Evolutionary conservation across 2,113 vertebrate genomes (phyloP), one percentile per base, ranked within the genome.

Genomic region (Cnemophilus loriae): DNA sequence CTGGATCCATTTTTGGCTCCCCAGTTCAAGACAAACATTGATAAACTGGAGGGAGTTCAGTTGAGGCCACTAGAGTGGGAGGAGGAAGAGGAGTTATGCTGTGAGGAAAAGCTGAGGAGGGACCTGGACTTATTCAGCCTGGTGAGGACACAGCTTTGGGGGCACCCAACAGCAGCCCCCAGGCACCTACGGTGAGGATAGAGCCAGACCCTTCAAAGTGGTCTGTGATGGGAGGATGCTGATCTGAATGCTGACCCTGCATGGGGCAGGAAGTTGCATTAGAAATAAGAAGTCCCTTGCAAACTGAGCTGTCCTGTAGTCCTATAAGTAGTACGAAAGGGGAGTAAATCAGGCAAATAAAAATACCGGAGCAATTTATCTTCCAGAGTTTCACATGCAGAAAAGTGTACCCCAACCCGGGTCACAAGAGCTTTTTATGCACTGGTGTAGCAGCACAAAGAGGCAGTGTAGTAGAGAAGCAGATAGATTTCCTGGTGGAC

Each of bases 121-220:
- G 5, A 90, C 10, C 2, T 46, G 22, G 24, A 11, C 24, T 59
- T 75, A 11, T 49, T 81, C 32, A 52, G 7, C 15, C 23, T 41
- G 56, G 39, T 21, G 28, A 70, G 16, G 13, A 84, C 35, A 42
- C 20, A 55, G 24, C 16, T 73, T 56, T 64, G 26, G 28, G 26
- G 19, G 17, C 11, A 74, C 5, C 6, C 32, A 39, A 7, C 3
- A 70, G 8, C 46, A 74, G 24, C 4, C 2, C 4, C 7, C 0
- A 1, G 21, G 35, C 6, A 67, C 28, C n/a, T 26, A 20, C 9
- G 44, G 27, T 33, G 59, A 42, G 24, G 14, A 37, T 32, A 39
- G 53, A 76, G 47, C 10, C 83, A 71, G 49, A 14, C 3, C 14
- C 16, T 56, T 69, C n/a, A 17, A 77, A 32, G 39, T 3, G 15